phyloP scores from a whole-genome alignment of 1,140 invertebrate genomes.

The Homarus americanus region DNA sequence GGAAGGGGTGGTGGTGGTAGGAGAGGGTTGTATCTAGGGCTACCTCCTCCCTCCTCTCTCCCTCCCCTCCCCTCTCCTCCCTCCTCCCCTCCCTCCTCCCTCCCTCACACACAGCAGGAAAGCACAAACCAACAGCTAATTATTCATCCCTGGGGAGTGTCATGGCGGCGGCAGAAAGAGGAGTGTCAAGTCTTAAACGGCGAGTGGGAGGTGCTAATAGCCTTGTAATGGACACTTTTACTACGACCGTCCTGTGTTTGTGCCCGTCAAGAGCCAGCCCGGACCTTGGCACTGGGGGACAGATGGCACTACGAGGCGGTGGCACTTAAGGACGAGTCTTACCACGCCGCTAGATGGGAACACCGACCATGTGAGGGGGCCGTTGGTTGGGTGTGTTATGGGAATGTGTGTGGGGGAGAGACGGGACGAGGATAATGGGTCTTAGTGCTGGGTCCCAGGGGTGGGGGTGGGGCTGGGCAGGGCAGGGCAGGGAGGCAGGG shows the following conservation, averaged over 20 bases:
- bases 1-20: too few species aligned
- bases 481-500: too few species aligned
- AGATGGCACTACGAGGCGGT: too few species aligned
- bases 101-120: neutral
- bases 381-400: neutral
- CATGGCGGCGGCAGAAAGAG: neutral
- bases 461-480: too few species aligned
- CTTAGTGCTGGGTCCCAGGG: slow-evolving; percentile 5
- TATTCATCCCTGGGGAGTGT: neutral
- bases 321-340: too few species aligned
- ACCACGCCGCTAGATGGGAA: too few species aligned
- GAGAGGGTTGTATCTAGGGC: neutral
- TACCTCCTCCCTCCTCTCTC: too few species aligned
- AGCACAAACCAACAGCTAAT: slow-evolving; percentile 6
- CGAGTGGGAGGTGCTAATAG: slow-evolving; percentile 40
- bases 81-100: too few species aligned
- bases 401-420: neutral
- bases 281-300: too few species aligned
- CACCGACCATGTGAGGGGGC: too few species aligned
- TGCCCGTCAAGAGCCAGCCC: too few species aligned
- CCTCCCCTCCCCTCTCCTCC: neutral
- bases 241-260: neutral
- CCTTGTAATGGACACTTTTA: slow-evolving; percentile 41
- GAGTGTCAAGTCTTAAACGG: slow-evolving; percentile 20
- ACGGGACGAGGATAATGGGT: neutral